Evolutionary conservation across 2,888 invertebrate species (phyloP).

Genomic region (Lepidochitona cinerea): DNA sequence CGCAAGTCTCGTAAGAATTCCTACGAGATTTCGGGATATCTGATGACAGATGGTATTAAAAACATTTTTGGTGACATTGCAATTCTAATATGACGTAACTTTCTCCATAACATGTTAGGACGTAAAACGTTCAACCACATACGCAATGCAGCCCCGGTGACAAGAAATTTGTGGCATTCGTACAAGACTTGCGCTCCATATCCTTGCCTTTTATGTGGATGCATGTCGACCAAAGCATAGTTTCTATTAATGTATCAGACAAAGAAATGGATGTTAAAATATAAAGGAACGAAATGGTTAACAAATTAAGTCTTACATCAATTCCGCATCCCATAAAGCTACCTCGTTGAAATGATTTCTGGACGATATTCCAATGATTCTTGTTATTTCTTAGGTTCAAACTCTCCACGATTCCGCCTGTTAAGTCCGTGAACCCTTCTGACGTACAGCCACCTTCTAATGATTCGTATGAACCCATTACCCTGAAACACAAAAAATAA

Average conservation of each 20-base stretch:
- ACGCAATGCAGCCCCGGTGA: too few relatives aligned
- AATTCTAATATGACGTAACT: too few relatives aligned
- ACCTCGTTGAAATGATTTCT: background rate
- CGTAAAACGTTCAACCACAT: too few relatives aligned
- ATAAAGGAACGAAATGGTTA: background rate
- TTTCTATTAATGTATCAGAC: too few relatives aligned
- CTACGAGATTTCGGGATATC: too few relatives aligned
- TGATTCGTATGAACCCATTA: constrained; percentile 86
- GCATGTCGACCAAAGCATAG: too few relatives aligned
- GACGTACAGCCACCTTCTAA: constrained; percentile 97
- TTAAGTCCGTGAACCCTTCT: constrained; percentile 99
- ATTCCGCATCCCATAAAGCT: background rate
- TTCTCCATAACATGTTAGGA: too few relatives aligned
- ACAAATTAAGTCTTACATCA: background rate
- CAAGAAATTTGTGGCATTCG: too few relatives aligned
- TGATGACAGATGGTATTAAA: background rate
- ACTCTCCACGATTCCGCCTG: constrained; percentile 74
- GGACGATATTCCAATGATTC: background rate
- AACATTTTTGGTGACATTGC: background rate
- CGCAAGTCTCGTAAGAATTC: too few relatives aligned
- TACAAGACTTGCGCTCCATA: too few relatives aligned
- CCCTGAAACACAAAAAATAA: constrained; percentile 38
- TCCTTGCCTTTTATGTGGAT: too few relatives aligned
- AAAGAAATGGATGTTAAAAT: background rate
- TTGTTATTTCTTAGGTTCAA: constrained; percentile 26